Conservation (phyloP, 2,113 vertebrate genomes). For the Regulus satrapa region DNA sequence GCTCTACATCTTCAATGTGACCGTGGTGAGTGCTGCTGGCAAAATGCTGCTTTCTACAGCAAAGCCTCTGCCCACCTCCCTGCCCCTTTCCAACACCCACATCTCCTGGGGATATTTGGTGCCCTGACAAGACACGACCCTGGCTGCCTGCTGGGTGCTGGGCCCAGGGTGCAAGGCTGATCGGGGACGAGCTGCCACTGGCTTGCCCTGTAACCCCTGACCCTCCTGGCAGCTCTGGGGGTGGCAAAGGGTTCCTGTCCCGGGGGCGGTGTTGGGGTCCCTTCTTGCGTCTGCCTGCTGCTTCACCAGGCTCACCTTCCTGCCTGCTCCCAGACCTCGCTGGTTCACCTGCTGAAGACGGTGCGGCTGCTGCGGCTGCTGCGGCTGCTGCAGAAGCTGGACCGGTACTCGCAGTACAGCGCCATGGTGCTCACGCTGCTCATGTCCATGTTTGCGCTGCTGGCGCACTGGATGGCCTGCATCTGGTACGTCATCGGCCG, state of each 20-base stretch:
- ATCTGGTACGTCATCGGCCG: constrained; percentile 90
- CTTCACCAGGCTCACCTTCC: no score
- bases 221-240: neutral
- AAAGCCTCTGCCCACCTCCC: neutral
- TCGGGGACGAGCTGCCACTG: neutral
- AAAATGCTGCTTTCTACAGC: rapidly evolving
- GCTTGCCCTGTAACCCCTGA: rapidly evolving
- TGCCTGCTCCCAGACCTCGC: constrained; percentile 69
- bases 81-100: neutral
- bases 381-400: constrained; percentile 87
- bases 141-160: neutral
- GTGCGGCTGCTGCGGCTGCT: constrained; percentile 84
- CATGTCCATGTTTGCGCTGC: constrained; percentile 88
- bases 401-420: constrained; percentile 91
- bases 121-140: neutral
- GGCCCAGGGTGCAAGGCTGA: neutral
- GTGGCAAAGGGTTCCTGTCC: neutral
- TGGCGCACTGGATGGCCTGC: constrained; percentile 92
- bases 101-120: rapidly evolving
- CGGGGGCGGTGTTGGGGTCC: rapidly evolving
- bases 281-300: no score
- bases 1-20: constrained; percentile 88
- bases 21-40: constrained; percentile 77
- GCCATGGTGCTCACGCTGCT: constrained; percentile 89
- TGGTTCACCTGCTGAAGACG: constrained; percentile 86